Conservation (phyloP, 2,888 invertebrate species). For the Pandemis heparana region DNA sequence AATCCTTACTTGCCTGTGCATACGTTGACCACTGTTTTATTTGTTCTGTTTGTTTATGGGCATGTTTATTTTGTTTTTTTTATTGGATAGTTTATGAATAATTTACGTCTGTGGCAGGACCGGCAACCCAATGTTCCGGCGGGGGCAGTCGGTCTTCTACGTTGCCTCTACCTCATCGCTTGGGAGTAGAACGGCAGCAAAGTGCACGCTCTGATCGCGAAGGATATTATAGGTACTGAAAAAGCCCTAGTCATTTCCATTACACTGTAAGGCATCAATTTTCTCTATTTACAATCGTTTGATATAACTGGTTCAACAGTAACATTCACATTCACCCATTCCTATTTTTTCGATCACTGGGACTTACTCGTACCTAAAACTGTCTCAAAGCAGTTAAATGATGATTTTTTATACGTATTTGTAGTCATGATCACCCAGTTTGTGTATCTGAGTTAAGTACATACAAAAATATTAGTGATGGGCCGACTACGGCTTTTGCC, state of each 20-base stretch:
- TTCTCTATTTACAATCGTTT: neutral
- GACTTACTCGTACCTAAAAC: too few species aligned
- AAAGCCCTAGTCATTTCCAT: neutral
- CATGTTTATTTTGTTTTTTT: constrained; percentile 31
- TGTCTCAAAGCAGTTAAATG: too few species aligned
- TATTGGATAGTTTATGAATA: constrained; percentile 11
- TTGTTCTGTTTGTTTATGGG: constrained; percentile 40
- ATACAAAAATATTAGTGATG: too few species aligned
- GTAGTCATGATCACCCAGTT: too few species aligned
- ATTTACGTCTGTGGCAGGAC: constrained; percentile 76
- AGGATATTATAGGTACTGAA: constrained; percentile 90
- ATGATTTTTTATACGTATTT: too few species aligned
- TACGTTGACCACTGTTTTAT: constrained; percentile 35
- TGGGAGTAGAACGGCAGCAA: constrained; percentile 87
- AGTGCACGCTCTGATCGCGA: constrained; percentile 89
- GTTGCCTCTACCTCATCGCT: constrained; percentile 91
- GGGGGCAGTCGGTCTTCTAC: constrained; percentile 94
- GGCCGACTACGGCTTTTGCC: too few species aligned
- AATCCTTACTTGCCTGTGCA: constrained; percentile 36
- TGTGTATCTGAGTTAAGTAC: too few species aligned
- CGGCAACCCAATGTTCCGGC: constrained; percentile 84
- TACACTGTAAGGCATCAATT: neutral
- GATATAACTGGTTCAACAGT: too few species aligned
- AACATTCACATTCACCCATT: too few species aligned
- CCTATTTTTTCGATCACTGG: too few species aligned